Evolutionary conservation across 2,113 vertebrate genomes (phyloP).

Genomic region (Leucosticte australis): DNA sequence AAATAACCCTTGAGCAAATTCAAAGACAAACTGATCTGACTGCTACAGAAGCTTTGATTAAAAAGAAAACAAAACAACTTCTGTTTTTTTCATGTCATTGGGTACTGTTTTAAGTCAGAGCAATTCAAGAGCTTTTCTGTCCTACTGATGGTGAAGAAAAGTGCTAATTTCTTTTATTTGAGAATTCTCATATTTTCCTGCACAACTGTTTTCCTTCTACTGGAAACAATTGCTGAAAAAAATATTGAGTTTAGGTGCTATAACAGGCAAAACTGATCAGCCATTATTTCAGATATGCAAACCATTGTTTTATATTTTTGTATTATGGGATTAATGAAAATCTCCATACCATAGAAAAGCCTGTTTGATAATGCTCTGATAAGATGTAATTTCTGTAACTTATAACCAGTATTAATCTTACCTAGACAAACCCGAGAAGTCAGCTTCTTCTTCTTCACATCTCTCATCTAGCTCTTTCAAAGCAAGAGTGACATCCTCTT

Average conservation of each 20-base stretch:
- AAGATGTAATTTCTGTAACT: not conserved
- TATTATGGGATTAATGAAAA: not conserved
- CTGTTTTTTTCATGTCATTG: not conserved
- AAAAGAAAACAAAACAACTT: no score
- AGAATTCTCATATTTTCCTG: not conserved
- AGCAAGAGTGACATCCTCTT: constrained; percentile 94
- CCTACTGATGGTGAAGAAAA: not conserved
- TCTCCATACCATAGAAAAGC: not conserved
- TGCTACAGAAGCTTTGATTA: not conserved
- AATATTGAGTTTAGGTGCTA: not conserved
- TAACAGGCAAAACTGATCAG: not conserved
- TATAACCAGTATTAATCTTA: constrained; percentile 44
- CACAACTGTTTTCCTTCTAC: not conserved
- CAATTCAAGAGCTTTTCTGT: not conserved
- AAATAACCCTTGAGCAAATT: not conserved
- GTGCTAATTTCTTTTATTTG: not conserved
- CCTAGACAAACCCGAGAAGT: constrained; percentile 93
- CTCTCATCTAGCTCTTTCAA: constrained; percentile 95
- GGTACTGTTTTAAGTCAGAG: not conserved
- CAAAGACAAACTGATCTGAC: not conserved
- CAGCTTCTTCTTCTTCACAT: constrained; percentile 93
- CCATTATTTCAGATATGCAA: not conserved
- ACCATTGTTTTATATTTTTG: not conserved
- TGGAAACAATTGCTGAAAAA: not conserved
- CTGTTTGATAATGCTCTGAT: not conserved